Conservation (phyloP, 2,888 invertebrate species). For the Metacarcinus magister region DNA sequence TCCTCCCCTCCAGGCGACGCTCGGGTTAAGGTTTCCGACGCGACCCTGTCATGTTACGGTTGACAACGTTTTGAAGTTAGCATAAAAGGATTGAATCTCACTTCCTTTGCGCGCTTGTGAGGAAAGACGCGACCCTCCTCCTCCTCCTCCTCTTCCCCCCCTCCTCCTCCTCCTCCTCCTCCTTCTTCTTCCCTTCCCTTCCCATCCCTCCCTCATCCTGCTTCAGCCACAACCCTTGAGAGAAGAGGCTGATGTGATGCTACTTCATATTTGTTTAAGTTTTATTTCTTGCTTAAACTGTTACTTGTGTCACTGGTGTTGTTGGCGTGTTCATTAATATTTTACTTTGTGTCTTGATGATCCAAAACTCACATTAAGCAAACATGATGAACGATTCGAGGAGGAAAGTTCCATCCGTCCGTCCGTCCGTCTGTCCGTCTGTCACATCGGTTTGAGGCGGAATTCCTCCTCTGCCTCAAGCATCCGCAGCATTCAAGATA, state of each 20-base stretch:
- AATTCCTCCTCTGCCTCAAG: constrained; percentile 60
- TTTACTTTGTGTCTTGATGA: not conserved
- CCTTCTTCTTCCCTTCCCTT: not conserved
- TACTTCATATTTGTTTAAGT: not conserved
- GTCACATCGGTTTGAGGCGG: constrained; percentile 22
- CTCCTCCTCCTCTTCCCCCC: not conserved
- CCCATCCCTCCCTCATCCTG: not conserved
- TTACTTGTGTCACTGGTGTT: not conserved
- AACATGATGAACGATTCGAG: not conserved
- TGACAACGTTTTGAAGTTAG: constrained; percentile 74
- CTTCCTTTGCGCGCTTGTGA: constrained; percentile 58
- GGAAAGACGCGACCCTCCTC: not conserved
- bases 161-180: not conserved
- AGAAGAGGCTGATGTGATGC: not conserved
- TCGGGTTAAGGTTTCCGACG: constrained; percentile 77
- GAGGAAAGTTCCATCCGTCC: too few relatives aligned
- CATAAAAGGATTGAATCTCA: constrained; percentile 75
- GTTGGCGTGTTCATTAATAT: not conserved
- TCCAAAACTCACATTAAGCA: constrained; percentile 4
- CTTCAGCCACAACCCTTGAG: not conserved
- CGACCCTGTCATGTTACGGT: constrained; percentile 71
- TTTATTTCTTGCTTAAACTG: not conserved
- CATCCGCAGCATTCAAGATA: constrained; percentile 58
- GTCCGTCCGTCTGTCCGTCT: too few relatives aligned
- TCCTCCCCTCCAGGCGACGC: constrained; percentile 33